Evolutionary conservation across 2,888 invertebrate species (phyloP), one percentile per base, ranked within the genome.

Genomic region (Mythimna loreyi): DNA sequence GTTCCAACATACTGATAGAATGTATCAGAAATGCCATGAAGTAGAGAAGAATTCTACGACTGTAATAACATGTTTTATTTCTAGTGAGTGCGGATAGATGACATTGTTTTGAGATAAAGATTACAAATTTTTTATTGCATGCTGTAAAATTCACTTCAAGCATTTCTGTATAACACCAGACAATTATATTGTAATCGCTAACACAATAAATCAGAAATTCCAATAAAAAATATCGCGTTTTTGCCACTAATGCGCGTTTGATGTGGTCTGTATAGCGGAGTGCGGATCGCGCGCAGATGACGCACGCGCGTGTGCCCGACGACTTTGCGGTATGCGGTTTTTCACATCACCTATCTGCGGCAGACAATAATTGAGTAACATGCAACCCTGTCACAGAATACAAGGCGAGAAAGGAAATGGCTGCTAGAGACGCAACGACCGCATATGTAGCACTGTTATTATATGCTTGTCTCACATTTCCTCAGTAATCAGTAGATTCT

Each of bases 261-360:
- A 87, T 84, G 83, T 78, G 81, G 82, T 82, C 73, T 76, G 49
- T 81, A 78, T 80, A 80, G 56, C 33, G 50, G 72, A 40, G 50
- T 82, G 81, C 69, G 57, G 60, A 64, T 65, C 65, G 75, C 60
- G 67, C 83, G 81, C 71, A 52, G 65, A 62, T 69, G 74, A 76
- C 69, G 79, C 72, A 76, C 55, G 84, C 81, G 84, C 84, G 85
- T 85, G 87, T 85, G 87, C 87, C 77, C 70, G 64, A 80, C 79
- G 72, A 67, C 78, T 81, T 81, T 82, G 88, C 79, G 91, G 91
- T 87, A 91, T 92, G 92, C 83, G 89, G 91, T 91, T 94, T 94
- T 93, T 94, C 87, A 86, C 85, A 83, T 81, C 86, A 82, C 83
- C 85, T 87, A 90, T 90, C 89, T 90, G 85, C 84, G 80, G 75